A percentile compares a stretch with the other conserved stretches of the same genome.
Evolutionary conservation across 2,797 vertebrate species (phyloP).

Genomic region (Enteromius treurensis): DNA sequence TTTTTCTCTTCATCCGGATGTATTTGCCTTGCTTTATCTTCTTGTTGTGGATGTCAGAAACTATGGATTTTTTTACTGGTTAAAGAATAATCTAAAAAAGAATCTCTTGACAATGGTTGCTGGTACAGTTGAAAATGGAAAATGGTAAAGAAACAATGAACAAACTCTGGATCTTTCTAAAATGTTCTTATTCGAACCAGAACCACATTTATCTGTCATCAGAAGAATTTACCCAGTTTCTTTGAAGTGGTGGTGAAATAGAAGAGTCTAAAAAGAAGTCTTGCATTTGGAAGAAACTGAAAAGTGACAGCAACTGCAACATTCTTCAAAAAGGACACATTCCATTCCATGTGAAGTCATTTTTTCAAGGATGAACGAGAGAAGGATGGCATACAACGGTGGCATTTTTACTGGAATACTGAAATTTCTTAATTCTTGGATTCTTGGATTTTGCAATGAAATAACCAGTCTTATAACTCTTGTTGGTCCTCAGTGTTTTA

Average conservation of each 20-base stretch:
- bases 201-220: background rate
- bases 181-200: conserved; percentile 4
- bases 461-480: background rate
- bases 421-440: background rate
- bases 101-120: background rate
- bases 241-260: background rate
- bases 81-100: background rate
- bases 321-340: background rate
- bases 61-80: background rate
- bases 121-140: background rate
- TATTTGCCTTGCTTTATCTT: background rate
- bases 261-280: background rate
- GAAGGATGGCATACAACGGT: background rate
- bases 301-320: background rate
- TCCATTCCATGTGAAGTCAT: background rate
- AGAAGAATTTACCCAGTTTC: background rate
- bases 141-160: background rate
- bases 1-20: background rate
- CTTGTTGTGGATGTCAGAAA: conserved; percentile 4
- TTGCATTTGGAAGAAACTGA: conserved; percentile 2
- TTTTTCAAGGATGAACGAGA: background rate
- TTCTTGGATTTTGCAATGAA: conserved; percentile 6
- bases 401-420: background rate
- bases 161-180: conserved; percentile 7
- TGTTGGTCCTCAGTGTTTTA: background rate